Evolutionary conservation across 2,797 vertebrate species (phyloP), one percentile per base, ranked within the genome.

Genomic region (Eurystomus glaucurus): DNA sequence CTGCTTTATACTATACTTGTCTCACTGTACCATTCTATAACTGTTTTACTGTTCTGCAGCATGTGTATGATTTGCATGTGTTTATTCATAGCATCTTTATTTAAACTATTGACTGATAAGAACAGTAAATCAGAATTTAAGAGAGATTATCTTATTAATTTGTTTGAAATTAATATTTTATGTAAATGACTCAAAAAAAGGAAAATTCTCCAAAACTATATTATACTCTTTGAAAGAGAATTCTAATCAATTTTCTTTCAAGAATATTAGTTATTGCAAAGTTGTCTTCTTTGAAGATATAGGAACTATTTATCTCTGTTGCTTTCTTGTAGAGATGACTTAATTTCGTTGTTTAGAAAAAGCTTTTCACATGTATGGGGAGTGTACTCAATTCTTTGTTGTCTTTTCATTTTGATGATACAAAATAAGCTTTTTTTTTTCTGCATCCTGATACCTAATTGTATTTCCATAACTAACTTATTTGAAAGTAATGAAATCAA

Each of bases 401-500:
- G 72, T 84, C 93, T 88, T 91, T 89, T 57, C 43, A 90, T 93
- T 90, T 85, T 80, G 50, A 93, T 93, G 66, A 84, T 51, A 72
- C 5, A 91, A 92, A 96, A 95, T 82, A 86, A 91, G 23, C 9
- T 55, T 11, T 72, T 87, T 78, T 65, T 70, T 75, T 21, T 19
- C 25, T 78, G 31, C 21, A 70, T 76, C 54, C n/a, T 61, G 29
- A 78, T 85, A 48, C 48, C 43, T 80, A 91, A 86, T 85, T 92
- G 43, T 62, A 69, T 91, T 93, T 92, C 61, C 66, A 71, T 51
- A 77, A 83, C 17, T 10, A 88, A 83, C 51, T 85, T 54, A 58
- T 88, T 87, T 96, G 82, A 96, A 96, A 94, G 83, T 80, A 87
- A 60, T 64, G n/a, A 85, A 95, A 97, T 94, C 83, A 97, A 90